Conservation (phyloP, 2,797 vertebrate genomes). For the Tiaroga cobitis region DNA sequence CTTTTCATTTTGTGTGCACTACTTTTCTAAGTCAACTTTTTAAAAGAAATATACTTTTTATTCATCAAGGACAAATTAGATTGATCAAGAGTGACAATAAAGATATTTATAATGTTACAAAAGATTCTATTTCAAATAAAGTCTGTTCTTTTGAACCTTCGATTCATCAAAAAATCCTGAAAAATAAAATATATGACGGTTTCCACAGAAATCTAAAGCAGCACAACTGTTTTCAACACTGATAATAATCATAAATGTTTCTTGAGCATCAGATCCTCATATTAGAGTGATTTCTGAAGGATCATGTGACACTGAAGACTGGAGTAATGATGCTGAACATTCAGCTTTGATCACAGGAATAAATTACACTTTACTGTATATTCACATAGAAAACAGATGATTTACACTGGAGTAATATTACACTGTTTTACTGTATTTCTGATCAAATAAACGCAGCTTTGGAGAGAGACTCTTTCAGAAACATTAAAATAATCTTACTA, state of each 20-base stretch:
- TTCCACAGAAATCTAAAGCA: not conserved
- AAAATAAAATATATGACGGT: no score
- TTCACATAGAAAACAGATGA: not conserved
- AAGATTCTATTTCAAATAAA: not conserved
- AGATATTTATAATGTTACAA: no score
- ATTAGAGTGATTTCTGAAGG: not conserved
- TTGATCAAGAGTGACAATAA: no score
- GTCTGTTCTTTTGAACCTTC: no score
- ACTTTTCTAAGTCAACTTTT: not conserved
- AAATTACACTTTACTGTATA: not conserved
- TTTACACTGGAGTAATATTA: rapidly evolving
- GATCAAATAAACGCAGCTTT: not conserved
- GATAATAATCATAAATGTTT: not conserved
- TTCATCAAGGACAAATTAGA: not conserved
- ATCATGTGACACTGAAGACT: no score
- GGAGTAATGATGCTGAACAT: not conserved
- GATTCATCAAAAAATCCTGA: no score
- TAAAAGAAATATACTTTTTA: not conserved
- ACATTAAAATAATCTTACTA: not conserved
- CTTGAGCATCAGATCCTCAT: not conserved
- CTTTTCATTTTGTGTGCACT: not conserved
- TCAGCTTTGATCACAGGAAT: not conserved
- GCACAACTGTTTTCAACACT: no score
- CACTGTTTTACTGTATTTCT: not conserved
- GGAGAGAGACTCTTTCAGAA: not conserved